Evolutionary conservation across 1,140 invertebrate species (phyloP).

Genomic region (Pygmarrhopalites habei): DNA sequence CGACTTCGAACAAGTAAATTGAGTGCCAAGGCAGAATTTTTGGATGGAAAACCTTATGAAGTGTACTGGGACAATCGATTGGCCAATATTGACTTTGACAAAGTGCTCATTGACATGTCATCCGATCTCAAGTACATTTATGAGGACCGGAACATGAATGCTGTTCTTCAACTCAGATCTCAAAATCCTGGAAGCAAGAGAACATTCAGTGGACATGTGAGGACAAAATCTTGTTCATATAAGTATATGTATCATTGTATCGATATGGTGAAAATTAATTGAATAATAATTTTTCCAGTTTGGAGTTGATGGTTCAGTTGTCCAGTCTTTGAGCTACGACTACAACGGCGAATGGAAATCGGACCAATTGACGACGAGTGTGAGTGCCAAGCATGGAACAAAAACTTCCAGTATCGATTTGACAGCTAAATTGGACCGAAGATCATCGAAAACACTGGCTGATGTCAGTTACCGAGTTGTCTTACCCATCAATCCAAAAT

Average conservation of each 20-base stretch:
- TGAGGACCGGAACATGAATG: constrained; percentile 19
- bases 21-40: constrained; percentile 8
- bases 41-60: constrained; percentile 20
- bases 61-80: constrained; percentile 16
- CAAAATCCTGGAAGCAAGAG: constrained; percentile 23
- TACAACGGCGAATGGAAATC: constrained; percentile 15
- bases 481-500: constrained; percentile 16
- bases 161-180: constrained; percentile 18
- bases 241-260: not conserved
- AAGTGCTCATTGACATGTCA: constrained; percentile 20
- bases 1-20: constrained; percentile 8
- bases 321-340: constrained; percentile 12
- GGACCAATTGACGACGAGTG: not conserved
- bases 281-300: constrained; percentile 14
- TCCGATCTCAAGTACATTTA: constrained; percentile 24
- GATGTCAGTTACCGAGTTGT: constrained; percentile 23
- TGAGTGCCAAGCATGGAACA: constrained; percentile 12
- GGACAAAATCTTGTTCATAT: not conserved
- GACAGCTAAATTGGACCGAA: constrained; percentile 18
- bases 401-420: constrained; percentile 11
- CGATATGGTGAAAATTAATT: not conserved
- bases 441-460: constrained; percentile 17
- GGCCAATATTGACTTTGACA: constrained; percentile 21
- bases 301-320: constrained; percentile 11
- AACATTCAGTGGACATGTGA: constrained; percentile 18